Conservation (phyloP, 2,797 vertebrate species). For the Lagocephalus sceleratus region DNA sequence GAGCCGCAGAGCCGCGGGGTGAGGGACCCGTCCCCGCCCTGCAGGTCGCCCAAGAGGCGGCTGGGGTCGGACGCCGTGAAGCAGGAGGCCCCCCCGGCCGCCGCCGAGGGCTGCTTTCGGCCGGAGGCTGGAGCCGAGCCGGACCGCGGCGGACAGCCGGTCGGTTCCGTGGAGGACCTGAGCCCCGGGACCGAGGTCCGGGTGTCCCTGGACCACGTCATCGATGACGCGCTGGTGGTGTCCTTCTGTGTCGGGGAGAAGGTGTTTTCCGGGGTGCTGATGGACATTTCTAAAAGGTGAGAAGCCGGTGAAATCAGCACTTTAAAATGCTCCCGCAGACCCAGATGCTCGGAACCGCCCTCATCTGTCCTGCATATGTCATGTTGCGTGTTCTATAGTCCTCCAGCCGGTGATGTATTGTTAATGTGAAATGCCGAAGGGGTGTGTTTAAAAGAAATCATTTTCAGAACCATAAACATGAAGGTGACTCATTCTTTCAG, state of each 20-base stretch:
- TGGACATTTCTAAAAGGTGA: conserved; percentile 95
- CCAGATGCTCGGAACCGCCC: no score
- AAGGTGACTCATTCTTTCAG: no score
- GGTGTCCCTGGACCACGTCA: conserved; percentile 94
- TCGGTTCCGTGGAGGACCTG: conserved; percentile 64
- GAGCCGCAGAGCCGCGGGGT: conserved; percentile 9
- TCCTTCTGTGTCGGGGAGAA: conserved; percentile 91
- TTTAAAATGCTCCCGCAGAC: no score
- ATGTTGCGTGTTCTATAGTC: no score
- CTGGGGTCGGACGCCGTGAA: conserved; percentile 21
- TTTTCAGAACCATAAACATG: no score
- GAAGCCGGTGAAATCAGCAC: background rate
- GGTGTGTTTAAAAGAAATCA: no score
- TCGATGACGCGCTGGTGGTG: conserved; percentile 95
- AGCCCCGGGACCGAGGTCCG: conserved; percentile 89
- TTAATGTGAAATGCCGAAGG: no score
- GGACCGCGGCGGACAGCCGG: conserved; percentile 20
- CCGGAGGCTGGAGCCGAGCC: conserved; percentile 7
- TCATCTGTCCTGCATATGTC: no score
- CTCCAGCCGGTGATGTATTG: no score
- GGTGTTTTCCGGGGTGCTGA: conserved; percentile 94
- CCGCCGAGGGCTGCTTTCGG: background rate
- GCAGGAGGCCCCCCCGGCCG: conserved; percentile 20
- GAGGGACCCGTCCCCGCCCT: conserved; percentile 26
- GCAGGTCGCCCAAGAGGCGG: conserved; percentile 33